Evolutionary conservation across 2,888 invertebrate genomes (phyloP), one percentile per base, ranked within the genome.

Genomic region (Tetrapedia diversipes): DNA sequence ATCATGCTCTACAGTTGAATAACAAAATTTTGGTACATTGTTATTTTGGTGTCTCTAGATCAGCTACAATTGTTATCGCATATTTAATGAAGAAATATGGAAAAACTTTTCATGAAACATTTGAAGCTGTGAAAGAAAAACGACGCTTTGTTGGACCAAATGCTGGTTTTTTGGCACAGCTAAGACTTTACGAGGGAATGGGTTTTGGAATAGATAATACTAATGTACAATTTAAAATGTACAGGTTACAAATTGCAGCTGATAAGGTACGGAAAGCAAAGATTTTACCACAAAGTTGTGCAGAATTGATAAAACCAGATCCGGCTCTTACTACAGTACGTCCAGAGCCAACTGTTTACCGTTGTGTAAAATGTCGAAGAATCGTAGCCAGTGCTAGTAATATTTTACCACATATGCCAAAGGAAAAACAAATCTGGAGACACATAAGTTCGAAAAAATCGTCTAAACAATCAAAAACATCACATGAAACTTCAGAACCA

Each of bases 11-110:
- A 68, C 90, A 94, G 6, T 89, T 90, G 2, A 93, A 93, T 41
- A 96, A 96, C 49, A 95, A 93, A 70, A 94, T 98, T 7, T 93
- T 98, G 16, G 97, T 98, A 1, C 98, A 98, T 89, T 98, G 98
- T 92, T 97, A 97, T 90, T 98, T 96, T 87, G 98, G 98, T 16
- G 96, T 98, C 3, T 98, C 98, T 0, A 94, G 98, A 65, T 98
- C 98, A 90, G 96, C 97, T 0, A 95, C 98, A 0, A 93, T 98
- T 3, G 96, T 98, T 0, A 95, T 97, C 69, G 97, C 96, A 0
- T 97, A 95, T 90, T 92, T 97, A 14, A 98, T 98, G 98, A 95
- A 96, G 88, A 96, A 96, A 84, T 94, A 97, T 89, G 92, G 94
- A n/a, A 90, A 97, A 51, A 94, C 94, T 70, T 96, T 95, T 84